Evolutionary conservation across 2,888 invertebrate genomes (phyloP).

Genomic region (Eumacrocentrus americanus): DNA sequence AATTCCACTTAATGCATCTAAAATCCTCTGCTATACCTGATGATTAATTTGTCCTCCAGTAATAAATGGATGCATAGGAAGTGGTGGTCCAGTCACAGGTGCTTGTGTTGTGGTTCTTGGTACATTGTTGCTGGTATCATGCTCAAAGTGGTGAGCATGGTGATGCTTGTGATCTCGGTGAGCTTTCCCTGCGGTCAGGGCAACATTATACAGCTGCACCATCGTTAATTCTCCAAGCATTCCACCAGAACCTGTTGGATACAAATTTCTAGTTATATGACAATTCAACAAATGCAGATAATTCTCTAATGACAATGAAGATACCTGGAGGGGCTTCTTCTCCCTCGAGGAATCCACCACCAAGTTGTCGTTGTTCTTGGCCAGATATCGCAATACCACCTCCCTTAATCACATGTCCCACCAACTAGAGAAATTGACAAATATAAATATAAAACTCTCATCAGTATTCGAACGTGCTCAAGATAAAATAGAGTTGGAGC

Average conservation of each 20-base stretch:
- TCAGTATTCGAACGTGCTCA: too few relatives aligned
- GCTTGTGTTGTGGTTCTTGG: slow-evolving; percentile 67
- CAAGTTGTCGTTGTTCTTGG: slow-evolving; percentile 71
- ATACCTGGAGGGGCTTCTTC: slow-evolving; percentile 63
- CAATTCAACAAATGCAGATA: too few relatives aligned
- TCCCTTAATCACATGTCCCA: slow-evolving; percentile 77
- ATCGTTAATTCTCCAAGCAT: slow-evolving; percentile 79
- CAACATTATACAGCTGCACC: slow-evolving; percentile 80
- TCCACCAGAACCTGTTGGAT: slow-evolving; percentile 67
- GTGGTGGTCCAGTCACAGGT: slow-evolving; percentile 64
- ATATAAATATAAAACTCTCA: too few relatives aligned
- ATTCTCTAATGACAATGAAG: too few relatives aligned
- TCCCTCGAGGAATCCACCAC: slow-evolving; percentile 65
- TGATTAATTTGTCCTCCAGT: slow-evolving; percentile 72
- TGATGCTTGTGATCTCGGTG: slow-evolving; percentile 88
- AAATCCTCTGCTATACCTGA: slow-evolving; percentile 54
- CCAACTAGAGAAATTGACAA: slow-evolving; percentile 69
- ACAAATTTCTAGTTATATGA: neutral
- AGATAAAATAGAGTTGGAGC: too few relatives aligned
- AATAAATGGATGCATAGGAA: slow-evolving; percentile 65
- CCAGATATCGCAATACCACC: slow-evolving; percentile 79
- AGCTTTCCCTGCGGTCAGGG: slow-evolving; percentile 83
- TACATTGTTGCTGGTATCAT: slow-evolving; percentile 71
- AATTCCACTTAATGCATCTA: neutral
- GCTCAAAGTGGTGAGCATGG: slow-evolving; percentile 80